Evolutionary conservation across 2,888 invertebrate genomes (phyloP).

Genomic region (Cephus pulcher): DNA sequence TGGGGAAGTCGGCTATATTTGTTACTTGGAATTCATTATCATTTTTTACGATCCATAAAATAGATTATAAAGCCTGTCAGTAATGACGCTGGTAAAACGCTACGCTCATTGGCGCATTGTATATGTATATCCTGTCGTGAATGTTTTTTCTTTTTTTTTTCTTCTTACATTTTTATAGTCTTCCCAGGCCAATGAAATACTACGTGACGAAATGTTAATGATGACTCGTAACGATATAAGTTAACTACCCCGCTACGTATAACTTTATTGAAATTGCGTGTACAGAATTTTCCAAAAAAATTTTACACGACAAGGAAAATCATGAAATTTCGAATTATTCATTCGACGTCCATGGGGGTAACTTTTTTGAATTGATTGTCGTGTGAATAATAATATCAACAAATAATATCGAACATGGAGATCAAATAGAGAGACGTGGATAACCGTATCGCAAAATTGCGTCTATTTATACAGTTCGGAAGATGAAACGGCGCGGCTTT

Average conservation of each 20-base stretch:
- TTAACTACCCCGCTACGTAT: not conserved
- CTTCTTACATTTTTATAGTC: not conserved
- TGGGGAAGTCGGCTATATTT: conserved; percentile 40
- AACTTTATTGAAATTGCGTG: not conserved
- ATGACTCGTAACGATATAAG: not conserved
- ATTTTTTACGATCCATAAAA: conserved; percentile 47
- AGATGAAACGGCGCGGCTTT: conserved; percentile 35
- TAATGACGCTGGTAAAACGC: conserved; percentile 48
- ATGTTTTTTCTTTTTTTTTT: not conserved
- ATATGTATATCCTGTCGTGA: conserved; percentile 4
- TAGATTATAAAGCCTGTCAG: conserved; percentile 47
- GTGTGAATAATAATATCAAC: not conserved
- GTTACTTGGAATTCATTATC: conserved; percentile 50
- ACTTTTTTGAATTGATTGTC: not conserved
- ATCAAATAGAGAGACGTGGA: not conserved
- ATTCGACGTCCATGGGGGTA: too few species aligned
- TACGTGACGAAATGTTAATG: not conserved
- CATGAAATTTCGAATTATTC: too few species aligned
- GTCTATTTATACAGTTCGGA: conserved; percentile 29
- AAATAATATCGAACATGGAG: not conserved
- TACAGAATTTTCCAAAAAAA: too few species aligned
- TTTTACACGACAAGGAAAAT: too few species aligned
- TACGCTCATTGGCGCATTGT: not conserved
- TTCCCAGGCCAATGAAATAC: not conserved
- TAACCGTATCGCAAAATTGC: not conserved